These are phyloP conservation scores for Myotis brandtii DNA, from an alignment of 2,113 vertebrate genomes.

Conservation along the genomic window DNA sequence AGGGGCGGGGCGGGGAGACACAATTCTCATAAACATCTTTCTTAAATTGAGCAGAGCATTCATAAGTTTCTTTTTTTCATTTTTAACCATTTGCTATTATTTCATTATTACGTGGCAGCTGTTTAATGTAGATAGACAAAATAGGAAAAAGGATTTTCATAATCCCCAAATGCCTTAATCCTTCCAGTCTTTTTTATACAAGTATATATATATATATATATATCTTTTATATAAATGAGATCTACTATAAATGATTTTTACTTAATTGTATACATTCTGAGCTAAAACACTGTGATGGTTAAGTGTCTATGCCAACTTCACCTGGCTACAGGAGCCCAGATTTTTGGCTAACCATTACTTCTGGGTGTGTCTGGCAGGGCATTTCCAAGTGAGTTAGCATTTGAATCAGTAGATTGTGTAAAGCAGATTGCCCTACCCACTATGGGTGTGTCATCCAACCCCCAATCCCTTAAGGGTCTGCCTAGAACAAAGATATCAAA, in stretches of 20 bases:
- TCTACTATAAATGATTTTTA: neutral
- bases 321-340: neutral
- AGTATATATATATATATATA: too few relatives aligned
- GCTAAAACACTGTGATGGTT: neutral
- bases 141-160: neutral
- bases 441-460: neutral
- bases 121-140: neutral
- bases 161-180: neutral
- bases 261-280: neutral
- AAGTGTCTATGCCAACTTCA: neutral
- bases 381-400: neutral
- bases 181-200: neutral
- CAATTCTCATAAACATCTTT: neutral
- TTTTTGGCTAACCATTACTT: neutral
- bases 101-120: neutral
- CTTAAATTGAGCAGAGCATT: neutral
- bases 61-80: neutral
- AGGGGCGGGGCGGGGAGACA: fast-evolving
- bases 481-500: neutral
- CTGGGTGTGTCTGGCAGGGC: neutral
- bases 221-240: neutral
- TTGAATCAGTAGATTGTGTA: neutral
- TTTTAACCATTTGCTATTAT: neutral
- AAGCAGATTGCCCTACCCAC: neutral
- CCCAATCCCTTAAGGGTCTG: neutral